Conservation (phyloP, 30 jellyfish, hydroid and myxozoan species). For the Turritopsis dohrnii region DNA sequence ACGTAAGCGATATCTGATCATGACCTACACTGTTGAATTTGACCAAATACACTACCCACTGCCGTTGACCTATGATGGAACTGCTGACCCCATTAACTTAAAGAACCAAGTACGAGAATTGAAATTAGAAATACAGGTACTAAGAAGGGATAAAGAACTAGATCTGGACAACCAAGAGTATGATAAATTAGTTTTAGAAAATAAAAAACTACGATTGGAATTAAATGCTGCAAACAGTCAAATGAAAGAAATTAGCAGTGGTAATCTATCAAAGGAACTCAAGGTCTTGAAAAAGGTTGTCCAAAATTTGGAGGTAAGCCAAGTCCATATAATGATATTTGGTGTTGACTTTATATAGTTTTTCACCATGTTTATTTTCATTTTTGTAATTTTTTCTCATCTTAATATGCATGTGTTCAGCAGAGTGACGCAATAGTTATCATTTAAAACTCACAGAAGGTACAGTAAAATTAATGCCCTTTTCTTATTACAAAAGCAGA, state of each 20-base stretch:
- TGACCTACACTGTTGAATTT: slow-evolving; percentile 89
- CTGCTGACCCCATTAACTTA: slow-evolving; percentile 42
- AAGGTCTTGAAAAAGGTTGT: slow-evolving; percentile 73
- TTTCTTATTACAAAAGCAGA: no score
- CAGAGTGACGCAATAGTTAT: no score
- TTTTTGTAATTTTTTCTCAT: background rate
- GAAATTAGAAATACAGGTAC: slow-evolving; percentile 37
- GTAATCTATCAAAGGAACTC: slow-evolving; percentile 56
- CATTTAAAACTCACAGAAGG: no score
- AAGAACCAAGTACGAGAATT: slow-evolving; percentile 43
- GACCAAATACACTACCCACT: slow-evolving; percentile 89
- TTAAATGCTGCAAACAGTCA: slow-evolving; percentile 33
- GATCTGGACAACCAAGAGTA: background rate
- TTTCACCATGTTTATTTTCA: background rate
- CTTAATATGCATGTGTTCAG: background rate
- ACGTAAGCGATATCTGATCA: slow-evolving; percentile 58
- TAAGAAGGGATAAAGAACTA: background rate
- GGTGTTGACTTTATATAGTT: background rate
- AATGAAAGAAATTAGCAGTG: slow-evolving; percentile 31
- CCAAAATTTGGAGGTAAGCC: slow-evolving; percentile 64
- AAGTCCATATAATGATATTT: no score
- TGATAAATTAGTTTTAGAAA: slow-evolving; percentile 39
- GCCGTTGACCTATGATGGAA: slow-evolving; percentile 66
- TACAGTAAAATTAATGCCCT: no score
- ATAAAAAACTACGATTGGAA: slow-evolving; percentile 30